Base-by-base conservation (phyloP, 2,797 vertebrate species). In the Myoxocephalus aenaeus region DNA sequence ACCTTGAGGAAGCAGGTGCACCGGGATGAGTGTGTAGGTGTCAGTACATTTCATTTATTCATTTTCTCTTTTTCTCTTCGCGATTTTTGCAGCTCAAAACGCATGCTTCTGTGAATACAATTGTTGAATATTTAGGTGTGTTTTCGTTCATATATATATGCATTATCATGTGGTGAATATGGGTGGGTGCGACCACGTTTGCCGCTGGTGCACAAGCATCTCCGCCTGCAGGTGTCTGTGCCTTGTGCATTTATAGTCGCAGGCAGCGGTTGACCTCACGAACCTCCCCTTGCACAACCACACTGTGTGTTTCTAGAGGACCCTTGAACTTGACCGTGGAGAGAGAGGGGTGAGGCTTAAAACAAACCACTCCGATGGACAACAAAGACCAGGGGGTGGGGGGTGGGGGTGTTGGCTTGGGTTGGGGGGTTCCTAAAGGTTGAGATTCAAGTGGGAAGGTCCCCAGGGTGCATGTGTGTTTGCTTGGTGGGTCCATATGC, bases 271-370 rank as follows among this genome's bases (percentile, higher is more conserved):
- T 94, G 91, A 94, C 92, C 92, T 90, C 82, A 40, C 42, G 72
- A 46, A 15, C 62, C 40, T 15, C 68, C 73, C 32, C 67, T 85
- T 51, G 7, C 77, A 65, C 70, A 70, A 54, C 67, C 74, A 70
- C 66, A 65, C 65, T 36, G 73, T 81, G 86, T 87, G 89, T 88
- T 91, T 84, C 79, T 73, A 76, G 83, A 81, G 85, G 86, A 92
- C 86, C 92, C 94, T 93, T 95, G 94, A 95, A 94, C 92, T 93
- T 94, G 94, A 94, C 90, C 87, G 53, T 86, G 82, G 80, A 80
- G 77, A 81, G 81, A 86, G 86, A 80, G 68, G 77, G 77, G 68
- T 84, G 85, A 78, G 80, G 87, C 91, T 91, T 89, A 83, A 90
- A 92, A 90, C 90, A 89, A 89, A 91, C 87, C 79, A 63, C 82